Evolutionary conservation across 2,888 invertebrate species (phyloP).

Genomic region (Mantis religiosa): DNA sequence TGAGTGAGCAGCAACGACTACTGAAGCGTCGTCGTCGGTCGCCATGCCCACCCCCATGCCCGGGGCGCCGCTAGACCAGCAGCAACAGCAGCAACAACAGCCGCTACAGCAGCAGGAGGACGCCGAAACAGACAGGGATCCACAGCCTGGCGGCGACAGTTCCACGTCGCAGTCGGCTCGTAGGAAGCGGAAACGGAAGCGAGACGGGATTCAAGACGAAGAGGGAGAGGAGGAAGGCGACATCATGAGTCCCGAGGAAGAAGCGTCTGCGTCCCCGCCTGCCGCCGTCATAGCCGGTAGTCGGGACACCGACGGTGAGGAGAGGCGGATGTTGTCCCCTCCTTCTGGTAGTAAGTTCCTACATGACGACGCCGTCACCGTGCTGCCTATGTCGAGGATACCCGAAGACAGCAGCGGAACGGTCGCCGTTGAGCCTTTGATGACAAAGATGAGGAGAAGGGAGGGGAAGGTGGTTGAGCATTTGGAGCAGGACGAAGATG

Average conservation of each 20-base stretch:
- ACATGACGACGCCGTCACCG: conserved; percentile 46
- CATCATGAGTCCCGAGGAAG: conserved; percentile 61
- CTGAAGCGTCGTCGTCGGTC: conserved; percentile 33
- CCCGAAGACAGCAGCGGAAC: conserved; percentile 47
- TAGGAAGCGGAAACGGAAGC: conserved; percentile 28
- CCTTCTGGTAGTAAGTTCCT: conserved; percentile 43
- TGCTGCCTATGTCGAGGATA: conserved; percentile 42
- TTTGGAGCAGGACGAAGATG: conserved; percentile 9
- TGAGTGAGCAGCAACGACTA: conserved; percentile 27
- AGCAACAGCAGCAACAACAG: conserved; percentile 19
- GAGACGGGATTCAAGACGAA: conserved; percentile 19
- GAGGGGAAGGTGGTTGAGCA: conserved; percentile 12
- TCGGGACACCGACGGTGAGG: conserved; percentile 32
- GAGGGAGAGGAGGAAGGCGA: conserved; percentile 17
- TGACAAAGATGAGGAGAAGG: conserved; percentile 24
- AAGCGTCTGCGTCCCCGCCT: conserved; percentile 45
- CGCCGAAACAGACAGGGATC: conserved; percentile 11
- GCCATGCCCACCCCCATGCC: conserved; percentile 38
- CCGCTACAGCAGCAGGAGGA: not conserved
- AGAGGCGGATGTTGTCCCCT: conserved; percentile 38
- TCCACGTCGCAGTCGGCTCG: conserved; percentile 26
- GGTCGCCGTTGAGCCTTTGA: conserved; percentile 20
- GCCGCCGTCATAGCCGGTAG: conserved; percentile 44
- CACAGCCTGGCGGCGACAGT: conserved; percentile 19
- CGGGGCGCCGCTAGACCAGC: conserved; percentile 34